These are phyloP conservation scores for rat (Rattus norvegicus) DNA, from an alignment of 2,113 vertebrate genomes.

Conservation along the genomic window GRCr8 NC_086039.1:106392501-106393000, in stretches of 20 bases:
- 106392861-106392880: background rate
- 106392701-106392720: background rate
- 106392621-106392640: background rate
- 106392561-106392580: constrained; percentile 30
- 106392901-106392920: background rate
- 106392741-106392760: background rate
- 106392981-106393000: background rate
- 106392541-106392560: background rate
- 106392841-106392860: background rate
- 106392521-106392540: background rate
- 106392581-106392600: background rate
- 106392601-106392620: constrained; percentile 12
- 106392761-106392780: background rate
- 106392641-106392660: background rate
- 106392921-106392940: background rate
- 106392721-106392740: background rate
- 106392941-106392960: background rate
- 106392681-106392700: background rate
- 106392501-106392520: background rate
- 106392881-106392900: background rate
- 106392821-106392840: background rate
- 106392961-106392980: background rate
- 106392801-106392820: background rate
- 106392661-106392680: background rate
- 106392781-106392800: background rate